Percentiles rank a stretch among this genome's conserved stretches.
phyloP scores from a whole-genome alignment of 1,140 invertebrate species.

The Araneus ventricosus region DNA sequence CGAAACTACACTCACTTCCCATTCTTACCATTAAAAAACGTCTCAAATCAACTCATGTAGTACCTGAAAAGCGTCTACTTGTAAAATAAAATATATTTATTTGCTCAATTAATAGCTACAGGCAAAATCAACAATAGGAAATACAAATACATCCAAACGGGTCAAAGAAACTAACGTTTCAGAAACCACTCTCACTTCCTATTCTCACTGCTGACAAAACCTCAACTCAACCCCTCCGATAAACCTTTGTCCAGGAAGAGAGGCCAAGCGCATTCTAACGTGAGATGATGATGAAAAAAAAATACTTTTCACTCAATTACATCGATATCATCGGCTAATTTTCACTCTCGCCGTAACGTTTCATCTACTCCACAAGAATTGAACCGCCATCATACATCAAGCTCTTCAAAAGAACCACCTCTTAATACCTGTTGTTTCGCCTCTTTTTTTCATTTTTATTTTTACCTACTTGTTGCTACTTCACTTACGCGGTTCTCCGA shows the following conservation, averaged over 20 bases:
- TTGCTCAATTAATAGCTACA: too few relatives aligned
- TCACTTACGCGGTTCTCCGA: slow-evolving; percentile 13
- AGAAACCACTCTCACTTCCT: background rate
- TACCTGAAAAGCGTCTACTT: too few relatives aligned
- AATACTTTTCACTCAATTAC: slow-evolving; percentile 35
- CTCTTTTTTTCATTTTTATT: background rate
- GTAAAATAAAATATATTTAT: too few relatives aligned
- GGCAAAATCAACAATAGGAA: too few relatives aligned
- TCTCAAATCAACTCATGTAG: too few relatives aligned
- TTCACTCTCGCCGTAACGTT: background rate
- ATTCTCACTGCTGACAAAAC: background rate
- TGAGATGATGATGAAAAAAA: slow-evolving; percentile 5
- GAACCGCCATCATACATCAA: slow-evolving; percentile 3
- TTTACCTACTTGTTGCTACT: background rate
- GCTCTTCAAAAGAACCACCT: background rate
- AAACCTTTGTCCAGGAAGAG: background rate
- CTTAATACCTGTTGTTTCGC: slow-evolving; percentile 47
- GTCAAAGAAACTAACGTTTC: too few relatives aligned
- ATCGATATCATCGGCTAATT: slow-evolving; percentile 52
- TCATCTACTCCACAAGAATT: background rate
- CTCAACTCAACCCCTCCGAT: background rate
- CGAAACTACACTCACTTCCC: too few relatives aligned
- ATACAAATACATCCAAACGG: too few relatives aligned
- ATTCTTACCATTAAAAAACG: too few relatives aligned
- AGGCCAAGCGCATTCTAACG: background rate